Conservation (phyloP, 92 coral and sea anemone species). For the Umimayanthus kanabou region DNA sequence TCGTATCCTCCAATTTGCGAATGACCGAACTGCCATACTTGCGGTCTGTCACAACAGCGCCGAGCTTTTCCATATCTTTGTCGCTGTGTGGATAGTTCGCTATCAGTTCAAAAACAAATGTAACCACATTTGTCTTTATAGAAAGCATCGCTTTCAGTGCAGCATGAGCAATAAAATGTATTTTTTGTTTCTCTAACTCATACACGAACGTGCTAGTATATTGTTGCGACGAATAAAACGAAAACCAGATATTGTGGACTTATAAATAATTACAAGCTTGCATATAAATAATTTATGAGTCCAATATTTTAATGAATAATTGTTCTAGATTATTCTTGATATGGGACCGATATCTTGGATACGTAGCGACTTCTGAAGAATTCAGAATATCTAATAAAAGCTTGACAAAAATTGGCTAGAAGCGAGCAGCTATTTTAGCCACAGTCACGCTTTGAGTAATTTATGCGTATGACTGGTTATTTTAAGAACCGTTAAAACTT, state of each 20-base stretch:
- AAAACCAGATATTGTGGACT: not conserved
- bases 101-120: not conserved
- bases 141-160: not conserved
- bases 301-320: not conserved
- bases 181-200: too few species aligned
- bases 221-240: not conserved
- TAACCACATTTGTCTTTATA: conserved; percentile 4
- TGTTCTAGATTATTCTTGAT: conserved; percentile 5
- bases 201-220: not conserved
- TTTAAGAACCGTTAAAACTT: too few species aligned
- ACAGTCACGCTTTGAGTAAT: too few species aligned
- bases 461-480: too few species aligned
- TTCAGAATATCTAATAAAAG: not conserved
- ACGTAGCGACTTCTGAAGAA: not conserved
- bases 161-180: not conserved
- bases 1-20: conserved; percentile 1
- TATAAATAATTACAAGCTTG: conserved; percentile 15
- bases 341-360: not conserved
- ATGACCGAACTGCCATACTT: not conserved
- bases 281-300: conserved; percentile 35
- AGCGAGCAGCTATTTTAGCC: not conserved
- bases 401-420: too few species aligned
- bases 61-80: not conserved
- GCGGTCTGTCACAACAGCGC: not conserved
- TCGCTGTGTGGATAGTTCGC: not conserved